A percentile compares a stretch with the other conserved stretches of the same genome.
Conservation (phyloP, 2,888 invertebrate genomes). For the Gnatocerus cornutus region DNA sequence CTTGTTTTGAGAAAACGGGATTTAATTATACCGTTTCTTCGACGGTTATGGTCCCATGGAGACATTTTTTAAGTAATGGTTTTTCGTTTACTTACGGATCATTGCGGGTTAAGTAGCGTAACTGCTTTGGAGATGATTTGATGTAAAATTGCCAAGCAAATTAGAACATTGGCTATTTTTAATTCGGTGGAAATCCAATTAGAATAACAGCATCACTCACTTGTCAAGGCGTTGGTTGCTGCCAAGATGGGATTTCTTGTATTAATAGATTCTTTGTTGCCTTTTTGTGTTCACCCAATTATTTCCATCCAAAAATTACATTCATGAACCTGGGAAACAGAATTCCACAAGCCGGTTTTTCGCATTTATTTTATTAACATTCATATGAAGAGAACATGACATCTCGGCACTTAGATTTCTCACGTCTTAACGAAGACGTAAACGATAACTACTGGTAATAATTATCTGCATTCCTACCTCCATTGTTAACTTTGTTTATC, state of each 20-base stretch:
- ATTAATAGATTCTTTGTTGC: constrained; percentile 9
- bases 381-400: too few relatives aligned
- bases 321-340: background rate
- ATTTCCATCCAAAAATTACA: too few relatives aligned
- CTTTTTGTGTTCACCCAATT: too few relatives aligned
- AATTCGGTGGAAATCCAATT: constrained; percentile 24
- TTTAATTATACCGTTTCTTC: constrained; percentile 35
- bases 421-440: constrained; percentile 29
- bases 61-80: constrained; percentile 21
- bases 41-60: constrained; percentile 34
- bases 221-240: constrained; percentile 7
- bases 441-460: constrained; percentile 24
- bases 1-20: constrained; percentile 39
- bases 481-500: constrained; percentile 8
- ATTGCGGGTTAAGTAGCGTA: constrained; percentile 33
- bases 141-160: constrained; percentile 29
- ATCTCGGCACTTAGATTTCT: constrained; percentile 14
- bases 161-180: constrained; percentile 35
- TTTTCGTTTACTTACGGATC: constrained; percentile 25
- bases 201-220: constrained; percentile 4
- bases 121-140: constrained; percentile 29
- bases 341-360: constrained; percentile 5
- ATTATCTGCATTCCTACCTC: constrained; percentile 26
- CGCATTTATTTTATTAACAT: background rate
- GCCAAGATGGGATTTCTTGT: constrained; percentile 7